Conservation (phyloP, 2,888 invertebrate genomes). For the Hirudinaria manillensis region DNA sequence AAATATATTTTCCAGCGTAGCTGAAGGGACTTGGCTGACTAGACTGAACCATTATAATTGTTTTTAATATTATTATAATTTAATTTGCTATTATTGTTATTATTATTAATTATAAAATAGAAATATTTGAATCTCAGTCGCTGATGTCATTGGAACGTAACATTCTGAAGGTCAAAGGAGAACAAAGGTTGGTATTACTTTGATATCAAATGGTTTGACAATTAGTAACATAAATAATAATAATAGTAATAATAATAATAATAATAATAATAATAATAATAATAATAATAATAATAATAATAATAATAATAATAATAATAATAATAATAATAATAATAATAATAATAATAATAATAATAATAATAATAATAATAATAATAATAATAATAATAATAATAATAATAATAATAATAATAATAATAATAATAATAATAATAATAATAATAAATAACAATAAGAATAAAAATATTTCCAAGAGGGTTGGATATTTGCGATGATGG, state of each 20-base stretch:
- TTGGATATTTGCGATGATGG: neutral
- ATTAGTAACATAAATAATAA: neutral
- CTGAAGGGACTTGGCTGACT: no score
- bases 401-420: constrained; percentile 7
- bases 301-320: neutral
- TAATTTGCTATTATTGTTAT: no score
- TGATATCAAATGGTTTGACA: no score
- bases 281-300: neutral
- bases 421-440: constrained; percentile 7
- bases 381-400: constrained; percentile 7
- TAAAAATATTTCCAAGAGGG: neutral
- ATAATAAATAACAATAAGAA: neutral
- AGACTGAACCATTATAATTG: no score
- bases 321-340: constrained; percentile 1
- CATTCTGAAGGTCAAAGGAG: no score
- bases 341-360: constrained; percentile 7
- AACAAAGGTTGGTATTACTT: no score
- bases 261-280: neutral
- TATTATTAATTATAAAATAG: no score
- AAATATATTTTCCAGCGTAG: no score
- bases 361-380: constrained; percentile 7
- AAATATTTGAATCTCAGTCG: no score
- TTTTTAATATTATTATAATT: no score
- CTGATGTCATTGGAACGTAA: no score
- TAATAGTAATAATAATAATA: constrained; percentile 1